Base-by-base conservation (phyloP, 1,140 invertebrate genomes). In the Papilio xuthus region DNA sequence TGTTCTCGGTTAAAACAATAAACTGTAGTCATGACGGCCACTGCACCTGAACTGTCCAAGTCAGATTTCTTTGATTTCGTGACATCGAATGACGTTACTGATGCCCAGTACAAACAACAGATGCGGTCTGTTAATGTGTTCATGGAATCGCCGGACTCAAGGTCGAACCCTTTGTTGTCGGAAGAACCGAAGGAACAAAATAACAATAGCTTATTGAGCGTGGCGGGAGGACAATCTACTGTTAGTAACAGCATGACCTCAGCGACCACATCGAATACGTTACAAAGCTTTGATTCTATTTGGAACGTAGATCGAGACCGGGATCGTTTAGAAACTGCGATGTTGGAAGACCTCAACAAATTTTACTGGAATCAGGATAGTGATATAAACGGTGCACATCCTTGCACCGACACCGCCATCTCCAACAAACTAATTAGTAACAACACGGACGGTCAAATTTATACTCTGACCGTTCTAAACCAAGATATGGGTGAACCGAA, bases 21-120 rank as follows among this genome's bases (percentile, higher is more conserved):
- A 93, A 87, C 88, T 88, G 97, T 97, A 97, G 97, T 97, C 94
- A 95, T 97, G 89, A 96, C 96, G 88, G 96, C 97, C 94, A 95
- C 96, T 91, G 97, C 97, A 93, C 95, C 95, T 86, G 95, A 95
- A 90, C 95, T 97, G 91, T 93, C 94, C 85, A 97, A 97, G 90
- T 96, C 96, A 71, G 97, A 97, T 91, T 98, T 97, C 94, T 97
- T 97, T 93, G 97, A 97, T 89, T 97, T 97, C 91, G 97, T 97
- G 56, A 96, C 97, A n/a, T 96, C 96, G 7, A 96, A 97, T 75
- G 96, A 95, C 90, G 94, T 88, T 90, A 96, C 92, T 90, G 95
- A 95, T 87, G 94, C 90, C 60, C 95, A 95, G 85, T 95, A 95
- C 88, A 94, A 95, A 82, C 95, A 95, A 88, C 95, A 95, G 89